Evolutionary conservation across 2,888 invertebrate genomes (phyloP), one percentile per base, ranked within the genome.

Genomic region (Drosophila rubida): DNA sequence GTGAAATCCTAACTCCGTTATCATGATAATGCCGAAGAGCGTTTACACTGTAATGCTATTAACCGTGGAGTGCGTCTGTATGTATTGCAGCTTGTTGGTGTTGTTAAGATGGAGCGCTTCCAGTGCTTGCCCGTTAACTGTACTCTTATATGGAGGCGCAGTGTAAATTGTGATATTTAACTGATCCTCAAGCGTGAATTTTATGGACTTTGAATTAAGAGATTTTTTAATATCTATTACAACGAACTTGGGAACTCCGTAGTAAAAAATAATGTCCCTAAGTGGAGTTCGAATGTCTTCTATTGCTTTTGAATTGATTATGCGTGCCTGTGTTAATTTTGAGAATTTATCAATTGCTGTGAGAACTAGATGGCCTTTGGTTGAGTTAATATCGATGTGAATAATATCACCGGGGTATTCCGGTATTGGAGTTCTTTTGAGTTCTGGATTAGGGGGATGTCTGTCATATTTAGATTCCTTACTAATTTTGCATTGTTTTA

Each of bases 391-490:
- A 19, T 42, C 41, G 1, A 41, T 19, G 27, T 48, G 39, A 19
- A 49, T 42, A 8, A 27, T 49, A 7, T 58, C 39, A 14, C 48
- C 50, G n/a, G n/a, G n/a, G n/a, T n/a, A n/a, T n/a, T n/a, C n/a
- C n/a, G 8, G 32, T 6, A 44, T 23, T 7, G 42, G 44, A 9
- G 30, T 44, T 57, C 39, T 19, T 39, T 5, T 46, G 0, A 39
- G 3, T 16, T 46, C 37, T 19, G 57, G 65, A 8, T 69, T 70
- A 19, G 69, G 50, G n/a, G 60, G 69, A 23, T 69, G 70, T 8
- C 73, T 49, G 11, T 71, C 75, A 9, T 71, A 76, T 55, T 70
- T 75, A 7, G 44, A 4, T 14, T 51, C 50, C 37, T 16, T 51
- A 39, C 16, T 39, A 16, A 23, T 30, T 6, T 13, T 25, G 6